Evolutionary conservation across 1,140 invertebrate genomes (phyloP), one percentile per base, ranked within the genome.

Genomic region (Globodera ellingtonae): DNA sequence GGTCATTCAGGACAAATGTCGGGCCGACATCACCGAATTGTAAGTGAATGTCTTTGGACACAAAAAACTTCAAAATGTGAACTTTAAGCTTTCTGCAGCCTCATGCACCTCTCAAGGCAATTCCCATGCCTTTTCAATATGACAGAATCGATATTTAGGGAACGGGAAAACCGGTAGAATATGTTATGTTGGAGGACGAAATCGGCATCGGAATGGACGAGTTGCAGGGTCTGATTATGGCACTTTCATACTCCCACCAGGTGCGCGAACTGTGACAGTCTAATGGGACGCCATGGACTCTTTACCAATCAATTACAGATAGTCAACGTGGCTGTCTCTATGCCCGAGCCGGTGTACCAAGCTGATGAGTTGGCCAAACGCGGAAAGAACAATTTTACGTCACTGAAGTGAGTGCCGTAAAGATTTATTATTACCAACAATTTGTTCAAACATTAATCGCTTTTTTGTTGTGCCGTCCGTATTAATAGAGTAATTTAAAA

Each of bases 161-260:
- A 35, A 81, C 80, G 24, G 75, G 67, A 7, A 81, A 81, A 74
- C 71, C 72, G n/a, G 69, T 81, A 9, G 79, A 81, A 35, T 81
- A 81, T 81, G 52, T n/a, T 1, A 66, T 81, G 35, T 52, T 80
- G 21, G 80, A 72, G 24, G 72, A 81, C 44, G 79, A 82, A 24
- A 47, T 73, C 1, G 65, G 56, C 21, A 71, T 82, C 24, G 75
- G 15, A 3, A 69, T 56, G 78, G 78, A 81, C 44, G 79, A 81
- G 47, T 15, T 81, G 48, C 80, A 81, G 47, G 75, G 47, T 6
- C 47, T 81, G 50, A n/a, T 81, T 6, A 71, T 71, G 47, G 35
- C 66, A 21, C 72, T 81, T 15, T 65, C 74, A 21, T 81, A 80
- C 52, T 72, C 66, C 4, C 80, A 81, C 50, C 80, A 81, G 67